Evolutionary conservation across 2,797 vertebrate species (phyloP).

Genomic region (Halcyon badia): DNA sequence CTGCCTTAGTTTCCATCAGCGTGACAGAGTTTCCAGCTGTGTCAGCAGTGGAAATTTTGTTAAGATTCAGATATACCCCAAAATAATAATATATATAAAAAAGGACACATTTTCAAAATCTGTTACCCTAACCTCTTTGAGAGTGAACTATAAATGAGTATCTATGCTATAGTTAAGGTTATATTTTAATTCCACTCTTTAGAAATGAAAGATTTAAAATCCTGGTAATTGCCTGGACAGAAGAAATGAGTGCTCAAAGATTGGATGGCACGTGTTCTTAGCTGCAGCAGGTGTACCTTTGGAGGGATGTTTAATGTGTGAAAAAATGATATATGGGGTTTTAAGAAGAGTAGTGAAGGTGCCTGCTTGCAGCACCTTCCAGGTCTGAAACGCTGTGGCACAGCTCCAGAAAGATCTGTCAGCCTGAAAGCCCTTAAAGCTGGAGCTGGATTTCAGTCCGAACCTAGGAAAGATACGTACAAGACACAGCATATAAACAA

Average conservation of each 20-base stretch:
- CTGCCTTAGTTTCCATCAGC: background rate
- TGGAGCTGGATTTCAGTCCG: slow-evolving; percentile 5
- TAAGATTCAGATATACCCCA: background rate
- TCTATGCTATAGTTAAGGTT: background rate
- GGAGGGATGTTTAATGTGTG: background rate
- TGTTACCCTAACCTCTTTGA: background rate
- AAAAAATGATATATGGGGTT: background rate
- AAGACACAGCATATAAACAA: background rate
- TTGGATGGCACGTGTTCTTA: background rate
- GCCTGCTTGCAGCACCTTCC: background rate
- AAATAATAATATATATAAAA: background rate
- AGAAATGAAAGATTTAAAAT: slow-evolving; percentile 1
- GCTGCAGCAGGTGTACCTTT: background rate
- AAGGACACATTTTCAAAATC: background rate
- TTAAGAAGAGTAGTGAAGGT: background rate
- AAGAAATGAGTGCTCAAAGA: background rate
- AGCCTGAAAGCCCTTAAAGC: slow-evolving; percentile 20
- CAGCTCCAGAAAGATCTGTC: slow-evolving; percentile 11
- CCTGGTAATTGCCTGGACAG: background rate
- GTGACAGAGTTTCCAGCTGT: background rate
- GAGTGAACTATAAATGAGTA: background rate
- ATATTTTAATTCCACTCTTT: background rate
- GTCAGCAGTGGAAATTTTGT: background rate
- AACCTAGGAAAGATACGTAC: background rate
- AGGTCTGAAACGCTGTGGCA: background rate